phyloP scores from a whole-genome alignment of 2,888 invertebrate genomes.

The Xestia rhomboidea region DNA sequence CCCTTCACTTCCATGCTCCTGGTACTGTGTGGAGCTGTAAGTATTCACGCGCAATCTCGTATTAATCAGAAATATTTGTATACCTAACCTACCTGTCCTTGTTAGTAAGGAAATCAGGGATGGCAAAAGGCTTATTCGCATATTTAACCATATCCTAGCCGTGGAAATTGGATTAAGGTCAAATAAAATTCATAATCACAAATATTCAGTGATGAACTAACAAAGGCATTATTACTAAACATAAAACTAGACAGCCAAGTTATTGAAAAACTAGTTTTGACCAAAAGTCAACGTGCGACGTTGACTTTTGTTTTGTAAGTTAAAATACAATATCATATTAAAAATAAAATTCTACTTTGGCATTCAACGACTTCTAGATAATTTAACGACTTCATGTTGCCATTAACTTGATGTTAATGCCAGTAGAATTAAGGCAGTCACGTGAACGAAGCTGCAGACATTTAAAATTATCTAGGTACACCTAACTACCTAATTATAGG shows the following conservation, averaged over 20 bases:
- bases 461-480: background rate
- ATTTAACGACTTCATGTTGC: background rate
- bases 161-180: background rate
- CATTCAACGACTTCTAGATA: background rate
- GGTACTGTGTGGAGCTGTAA: conserved; percentile 83
- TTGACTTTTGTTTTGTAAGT: no score
- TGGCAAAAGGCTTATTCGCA: background rate
- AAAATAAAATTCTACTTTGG: background rate
- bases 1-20: conserved; percentile 88
- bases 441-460: background rate
- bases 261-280: background rate
- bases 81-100: background rate
- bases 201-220: background rate
- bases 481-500: background rate
- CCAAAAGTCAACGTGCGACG: no score
- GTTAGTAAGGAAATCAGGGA: background rate
- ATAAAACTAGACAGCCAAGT: background rate
- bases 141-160: background rate
- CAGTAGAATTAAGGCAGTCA: background rate
- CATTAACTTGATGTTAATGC: background rate
- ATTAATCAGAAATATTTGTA: background rate
- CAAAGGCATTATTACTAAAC: background rate
- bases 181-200: background rate
- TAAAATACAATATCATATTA: background rate
- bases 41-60: conserved; percentile 42